phyloP scores from a whole-genome alignment of 2,113 vertebrate genomes.

The Bubalus kerabau region DNA sequence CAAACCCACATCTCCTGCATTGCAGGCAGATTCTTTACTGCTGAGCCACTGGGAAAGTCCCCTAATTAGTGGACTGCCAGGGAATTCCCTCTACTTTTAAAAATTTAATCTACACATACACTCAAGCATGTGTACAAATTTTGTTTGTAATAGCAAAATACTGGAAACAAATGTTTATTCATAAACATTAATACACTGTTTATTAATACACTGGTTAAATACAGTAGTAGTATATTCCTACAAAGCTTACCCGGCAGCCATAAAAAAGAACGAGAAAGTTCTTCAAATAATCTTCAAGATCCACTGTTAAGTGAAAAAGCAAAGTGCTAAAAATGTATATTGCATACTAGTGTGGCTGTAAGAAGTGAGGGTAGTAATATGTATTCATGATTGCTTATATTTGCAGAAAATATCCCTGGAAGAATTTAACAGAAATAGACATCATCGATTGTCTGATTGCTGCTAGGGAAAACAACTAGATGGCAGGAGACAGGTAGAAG shows the following conservation, averaged over 20 bases:
- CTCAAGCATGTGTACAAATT: neutral
- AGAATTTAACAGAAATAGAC: neutral
- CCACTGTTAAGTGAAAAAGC: neutral
- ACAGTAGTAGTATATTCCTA: neutral
- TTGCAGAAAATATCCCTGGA: neutral
- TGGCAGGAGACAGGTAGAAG: neutral
- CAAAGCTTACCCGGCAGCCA: neutral
- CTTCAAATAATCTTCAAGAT: neutral
- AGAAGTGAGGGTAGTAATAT: neutral
- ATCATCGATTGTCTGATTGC: neutral
- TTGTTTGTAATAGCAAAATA: neutral
- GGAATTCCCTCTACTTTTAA: neutral
- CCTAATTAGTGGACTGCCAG: neutral
- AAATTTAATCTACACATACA: neutral
- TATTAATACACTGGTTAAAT: neutral
- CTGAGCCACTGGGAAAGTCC: neutral
- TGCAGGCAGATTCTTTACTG: neutral
- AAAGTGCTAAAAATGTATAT: neutral
- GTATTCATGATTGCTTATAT: neutral
- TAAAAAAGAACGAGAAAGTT: neutral
- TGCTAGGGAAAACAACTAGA: neutral
- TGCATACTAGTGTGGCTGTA: neutral
- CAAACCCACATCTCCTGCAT: neutral
- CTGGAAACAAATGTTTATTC: neutral
- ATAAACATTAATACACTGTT: neutral